Conservation (phyloP, 1,140 invertebrate genomes). For the Maconellicoccus hirsutus region DNA sequence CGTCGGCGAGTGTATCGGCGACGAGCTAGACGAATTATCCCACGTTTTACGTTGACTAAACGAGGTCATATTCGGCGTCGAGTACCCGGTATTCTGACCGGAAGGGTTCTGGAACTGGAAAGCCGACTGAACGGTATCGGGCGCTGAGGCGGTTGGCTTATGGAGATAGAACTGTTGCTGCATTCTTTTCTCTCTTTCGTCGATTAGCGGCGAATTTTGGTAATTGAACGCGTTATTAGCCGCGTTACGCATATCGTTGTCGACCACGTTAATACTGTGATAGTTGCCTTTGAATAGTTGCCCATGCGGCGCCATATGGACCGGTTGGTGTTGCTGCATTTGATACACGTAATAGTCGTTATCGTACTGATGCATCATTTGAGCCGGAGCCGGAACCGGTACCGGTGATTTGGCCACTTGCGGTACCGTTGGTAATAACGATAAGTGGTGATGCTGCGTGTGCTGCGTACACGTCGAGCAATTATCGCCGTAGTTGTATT, state of each 20-base stretch:
- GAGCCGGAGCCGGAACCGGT: background rate
- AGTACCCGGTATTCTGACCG: background rate
- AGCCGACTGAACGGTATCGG: background rate
- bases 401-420: background rate
- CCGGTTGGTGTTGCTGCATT: background rate
- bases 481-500: background rate
- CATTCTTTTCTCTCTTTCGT: background rate
- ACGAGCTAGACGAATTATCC: constrained; percentile 10
- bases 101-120: background rate
- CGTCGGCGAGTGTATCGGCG: background rate
- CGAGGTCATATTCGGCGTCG: background rate
- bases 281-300: constrained; percentile 24
- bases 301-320: background rate
- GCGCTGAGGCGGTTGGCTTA: background rate
- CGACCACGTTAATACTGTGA: constrained; percentile 22
- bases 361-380: background rate
- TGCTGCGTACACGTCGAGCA: background rate
- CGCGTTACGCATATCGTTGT: constrained; percentile 10
- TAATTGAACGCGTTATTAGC: background rate
- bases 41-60: constrained; percentile 11
- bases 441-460: background rate
- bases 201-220: constrained; percentile 15
- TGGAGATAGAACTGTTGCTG: constrained; percentile 9
- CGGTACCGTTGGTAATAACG: background rate
- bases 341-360: constrained; percentile 2